phyloP scores from a whole-genome alignment of 1,140 invertebrate species.

The Antheraea mylitta region DNA sequence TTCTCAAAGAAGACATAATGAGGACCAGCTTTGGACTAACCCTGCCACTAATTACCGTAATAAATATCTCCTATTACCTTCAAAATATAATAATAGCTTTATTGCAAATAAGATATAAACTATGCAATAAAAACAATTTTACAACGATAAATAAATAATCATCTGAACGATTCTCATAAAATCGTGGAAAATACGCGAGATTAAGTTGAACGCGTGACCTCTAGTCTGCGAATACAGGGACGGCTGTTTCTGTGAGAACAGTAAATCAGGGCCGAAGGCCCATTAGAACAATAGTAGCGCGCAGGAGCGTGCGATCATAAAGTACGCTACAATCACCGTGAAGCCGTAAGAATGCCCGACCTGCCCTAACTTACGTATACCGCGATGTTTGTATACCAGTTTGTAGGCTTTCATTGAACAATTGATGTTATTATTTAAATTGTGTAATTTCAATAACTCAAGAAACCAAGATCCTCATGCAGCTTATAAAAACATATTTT shows the following conservation, averaged over 20 bases:
- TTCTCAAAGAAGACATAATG: too few species aligned
- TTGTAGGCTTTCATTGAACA: conserved; percentile 35
- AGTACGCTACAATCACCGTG: conserved; percentile 55
- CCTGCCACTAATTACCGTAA: too few species aligned
- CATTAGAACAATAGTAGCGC: conserved; percentile 67
- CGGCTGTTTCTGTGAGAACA: conserved; percentile 42
- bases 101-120: background rate
- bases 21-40: too few species aligned
- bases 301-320: conserved; percentile 68
- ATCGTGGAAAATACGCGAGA: conserved; percentile 55
- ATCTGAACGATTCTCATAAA: conserved; percentile 44
- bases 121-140: background rate
- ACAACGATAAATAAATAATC: background rate
- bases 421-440: background rate
- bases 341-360: conserved; percentile 53
- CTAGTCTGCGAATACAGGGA: conserved; percentile 48
- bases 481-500: conserved; percentile 8
- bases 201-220: conserved; percentile 58
- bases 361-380: conserved; percentile 46
- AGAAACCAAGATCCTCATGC: background rate
- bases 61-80: too few species aligned
- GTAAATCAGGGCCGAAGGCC: conserved; percentile 43
- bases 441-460: background rate
- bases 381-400: conserved; percentile 11
- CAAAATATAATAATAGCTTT: too few species aligned